These are phyloP conservation scores for Leptodactylus fallax DNA, from an alignment of 2,797 vertebrate genomes.

Conservation along the genomic window DNA sequence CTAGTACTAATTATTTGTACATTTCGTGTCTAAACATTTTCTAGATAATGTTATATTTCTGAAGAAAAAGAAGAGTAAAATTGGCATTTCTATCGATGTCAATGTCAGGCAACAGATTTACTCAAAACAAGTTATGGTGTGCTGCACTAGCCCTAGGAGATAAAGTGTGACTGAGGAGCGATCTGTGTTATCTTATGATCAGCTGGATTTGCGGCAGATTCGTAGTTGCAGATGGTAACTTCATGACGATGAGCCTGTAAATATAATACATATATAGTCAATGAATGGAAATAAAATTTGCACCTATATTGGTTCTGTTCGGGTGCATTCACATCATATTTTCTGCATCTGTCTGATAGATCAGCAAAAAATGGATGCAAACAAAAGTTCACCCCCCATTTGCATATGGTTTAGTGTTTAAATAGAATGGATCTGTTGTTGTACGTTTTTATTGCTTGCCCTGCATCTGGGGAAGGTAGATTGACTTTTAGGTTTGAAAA, in stretches of 20 bases:
- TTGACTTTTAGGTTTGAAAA: no score
- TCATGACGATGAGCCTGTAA: conserved; percentile 90
- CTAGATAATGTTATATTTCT: background rate
- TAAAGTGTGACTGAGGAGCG: conserved; percentile 92
- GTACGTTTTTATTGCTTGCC: no score
- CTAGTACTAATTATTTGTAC: no score
- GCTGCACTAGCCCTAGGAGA: conserved; percentile 79
- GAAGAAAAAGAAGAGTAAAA: background rate
- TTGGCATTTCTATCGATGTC: background rate
- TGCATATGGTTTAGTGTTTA: no score
- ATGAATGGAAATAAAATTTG: no score
- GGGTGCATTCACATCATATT: no score
- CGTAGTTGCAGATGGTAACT: conserved; percentile 97
- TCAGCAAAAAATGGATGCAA: no score
- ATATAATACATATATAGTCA: background rate
- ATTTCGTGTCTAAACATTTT: background rate
- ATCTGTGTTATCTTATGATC: conserved; percentile 90
- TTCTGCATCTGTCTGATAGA: no score
- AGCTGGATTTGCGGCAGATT: conserved; percentile 91
- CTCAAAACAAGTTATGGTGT: background rate
- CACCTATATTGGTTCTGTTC: no score
- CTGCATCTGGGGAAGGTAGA: no score
- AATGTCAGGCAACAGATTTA: background rate
- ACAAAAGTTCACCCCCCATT: no score
- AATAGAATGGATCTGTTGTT: no score